Conservation (phyloP, 53 echinoderm and acorn worm species). For the Arbacia lixula region DNA sequence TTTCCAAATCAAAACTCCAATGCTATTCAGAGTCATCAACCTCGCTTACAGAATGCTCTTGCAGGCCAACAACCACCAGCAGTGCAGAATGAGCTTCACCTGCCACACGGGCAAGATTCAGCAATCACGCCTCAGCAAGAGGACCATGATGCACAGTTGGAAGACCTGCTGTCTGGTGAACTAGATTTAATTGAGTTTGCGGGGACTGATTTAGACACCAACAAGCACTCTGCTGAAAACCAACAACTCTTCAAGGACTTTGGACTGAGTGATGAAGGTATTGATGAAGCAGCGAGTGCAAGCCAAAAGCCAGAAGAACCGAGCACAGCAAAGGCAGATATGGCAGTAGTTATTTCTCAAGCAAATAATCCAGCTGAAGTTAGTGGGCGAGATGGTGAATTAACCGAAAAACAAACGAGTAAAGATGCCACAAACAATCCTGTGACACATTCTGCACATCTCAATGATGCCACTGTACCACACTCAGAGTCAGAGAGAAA, state of each 20-base stretch:
- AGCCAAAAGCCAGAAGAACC: conserved; percentile 34
- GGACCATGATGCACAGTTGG: conserved; percentile 91
- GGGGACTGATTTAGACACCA: conserved; percentile 91
- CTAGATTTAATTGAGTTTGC: conserved; percentile 95
- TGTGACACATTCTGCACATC: no score
- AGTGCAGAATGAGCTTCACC: conserved; percentile 40
- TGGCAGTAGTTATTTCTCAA: not conserved
- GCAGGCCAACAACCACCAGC: conserved; percentile 53
- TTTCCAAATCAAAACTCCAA: conserved; percentile 43
- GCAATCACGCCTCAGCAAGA: conserved; percentile 66
- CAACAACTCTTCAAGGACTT: conserved; percentile 97
- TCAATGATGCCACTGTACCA: no score
- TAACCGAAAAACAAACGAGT: not conserved
- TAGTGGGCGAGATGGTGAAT: not conserved
- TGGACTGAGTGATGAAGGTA: conserved; percentile 82
- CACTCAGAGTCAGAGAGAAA: no score
- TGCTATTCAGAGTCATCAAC: conserved; percentile 31
- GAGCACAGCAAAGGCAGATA: conserved; percentile 2
- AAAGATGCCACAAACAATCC: no score
- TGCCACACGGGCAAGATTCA: conserved; percentile 47
- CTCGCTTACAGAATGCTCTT: conserved; percentile 49
- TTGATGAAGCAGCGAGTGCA: conserved; percentile 39
- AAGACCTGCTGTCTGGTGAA: conserved; percentile 91
- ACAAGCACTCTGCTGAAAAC: conserved; percentile 97
- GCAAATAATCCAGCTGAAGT: not conserved